Base-by-base conservation (phyloP, 64 coral and sea anemone species). In the Montipora cactus region DNA sequence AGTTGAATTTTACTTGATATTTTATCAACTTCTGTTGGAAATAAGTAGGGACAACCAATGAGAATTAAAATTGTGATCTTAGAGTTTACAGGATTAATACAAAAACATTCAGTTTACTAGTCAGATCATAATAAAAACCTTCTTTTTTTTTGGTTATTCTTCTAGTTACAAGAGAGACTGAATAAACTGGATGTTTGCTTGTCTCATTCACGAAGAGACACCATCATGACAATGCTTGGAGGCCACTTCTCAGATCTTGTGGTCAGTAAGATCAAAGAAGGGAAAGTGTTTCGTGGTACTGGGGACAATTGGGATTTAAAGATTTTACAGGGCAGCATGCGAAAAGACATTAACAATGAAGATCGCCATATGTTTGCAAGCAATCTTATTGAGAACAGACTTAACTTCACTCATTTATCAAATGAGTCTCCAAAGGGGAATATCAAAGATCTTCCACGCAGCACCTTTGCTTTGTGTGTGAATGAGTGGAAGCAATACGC, bases 181-280 rank as follows among this genome's bases (percentile, higher is more conserved):
- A 55, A 55, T 55, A 55, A 55, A 55, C 52, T 55, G 52, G 8
- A 8, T 55, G 67, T 70, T 70, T 70, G 67, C 67, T 70, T 70
- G 67, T 70, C 67, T 70, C 67, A 70, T 70, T 70, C 67, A 70
- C 13, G 67, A 70, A 5, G 67, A 70, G 67, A 70, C 67, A 70
- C 67, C 67, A 70, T 21, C n/a, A 70, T 70, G 67, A 16, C 67
- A 70, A 70, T 70, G 67, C 67, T 70, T 70, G 67, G 67, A 70
- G 67, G 67, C 67, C 67, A 70, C 67, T 70, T 70, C 67, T 70
- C 67, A 70, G 67, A 70, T 70, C 67, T 70, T 70, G 67, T 70
- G 67, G 67, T 70, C 67, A 70, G 67, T 70, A 70, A 70, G 67
- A 70, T 70, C 8, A 55, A 55, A 55, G 52, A 55, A 55, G 52